Conservation (phyloP, 2,797 vertebrate genomes). For the Danio kyathit region DNA sequence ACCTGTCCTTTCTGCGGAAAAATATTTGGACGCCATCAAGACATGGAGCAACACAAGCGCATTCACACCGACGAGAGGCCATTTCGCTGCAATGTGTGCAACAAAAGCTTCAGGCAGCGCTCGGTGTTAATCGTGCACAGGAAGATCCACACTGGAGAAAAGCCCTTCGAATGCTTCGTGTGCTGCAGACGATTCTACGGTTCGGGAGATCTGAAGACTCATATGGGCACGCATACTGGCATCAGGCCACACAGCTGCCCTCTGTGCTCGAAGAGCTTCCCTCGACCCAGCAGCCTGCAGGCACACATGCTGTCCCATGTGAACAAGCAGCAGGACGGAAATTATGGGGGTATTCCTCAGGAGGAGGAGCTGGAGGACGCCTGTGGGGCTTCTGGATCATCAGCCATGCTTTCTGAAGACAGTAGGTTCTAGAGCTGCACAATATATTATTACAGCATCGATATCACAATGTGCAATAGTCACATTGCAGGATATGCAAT, state of each 20-base stretch:
- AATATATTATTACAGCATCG: no score
- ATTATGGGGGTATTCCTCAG: neutral
- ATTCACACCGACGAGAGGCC: constrained; percentile 53
- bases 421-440: no score
- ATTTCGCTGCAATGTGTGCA: constrained; percentile 46
- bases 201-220: constrained; percentile 50
- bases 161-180: constrained; percentile 50
- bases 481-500: no score
- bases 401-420: neutral
- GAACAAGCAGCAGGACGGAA: constrained; percentile 26
- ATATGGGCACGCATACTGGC: constrained; percentile 52
- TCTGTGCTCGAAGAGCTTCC: constrained; percentile 50
- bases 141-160: constrained; percentile 52
- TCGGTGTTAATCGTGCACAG: constrained; percentile 50
- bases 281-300: constrained; percentile 51
- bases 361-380: neutral
- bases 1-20: constrained; percentile 48
- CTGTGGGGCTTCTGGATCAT: neutral
- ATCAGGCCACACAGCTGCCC: constrained; percentile 47
- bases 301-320: constrained; percentile 50
- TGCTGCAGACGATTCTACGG: constrained; percentile 55
- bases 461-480: no score
- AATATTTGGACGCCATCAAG: constrained; percentile 42
- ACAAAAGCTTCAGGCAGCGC: constrained; percentile 50
- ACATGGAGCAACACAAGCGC: constrained; percentile 46